Base-by-base conservation (phyloP, 2,888 invertebrate genomes). In the Cantharis flavilabris region DNA sequence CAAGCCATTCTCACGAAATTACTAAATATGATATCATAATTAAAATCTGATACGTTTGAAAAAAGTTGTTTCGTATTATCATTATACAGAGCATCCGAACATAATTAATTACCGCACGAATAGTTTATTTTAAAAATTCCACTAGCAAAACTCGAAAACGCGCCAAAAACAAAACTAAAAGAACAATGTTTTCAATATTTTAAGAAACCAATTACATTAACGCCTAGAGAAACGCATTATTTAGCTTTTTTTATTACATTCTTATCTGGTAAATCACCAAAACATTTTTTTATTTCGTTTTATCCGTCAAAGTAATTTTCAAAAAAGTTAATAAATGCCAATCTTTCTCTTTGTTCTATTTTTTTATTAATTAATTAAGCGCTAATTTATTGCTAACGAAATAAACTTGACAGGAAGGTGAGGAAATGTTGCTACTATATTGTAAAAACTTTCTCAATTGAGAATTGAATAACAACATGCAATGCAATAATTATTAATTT, bases 241-340 rank as follows among this genome's bases (percentile, higher is more conserved):
- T 16, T 26, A 14, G 14, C 14, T 30, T 72, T 72, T 30, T 18
- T 62, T 26, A 49, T 69, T 69, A 30, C 23, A 62, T 62, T 16
- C 26, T 69, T 72, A 49, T 72, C 23, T 20, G 13, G 72, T 72
- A 72, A 69, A 20, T 28, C 72, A 62, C 30, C 62, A 62, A 23
- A 72, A 71, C 71, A 64, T 49, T 30, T 73, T 20, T 78, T 64
- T 71, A 26, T 62, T 75, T 69, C 72, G 30, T 65, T 23, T 65
- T 65, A n/a, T 23, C 65, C 65, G 16, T 65, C 65, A 23, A 23
- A 23, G 20, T 23, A n/a, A 16, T 23, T 65, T 65, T 65, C 9
- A 16, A 65, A 65, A 30, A 23, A 23, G 23, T 65, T 49, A 49
- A 49, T 49, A 49, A 49, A n/a, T 7, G 9, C 13, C 13, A n/a